Conservation (phyloP, 2,888 invertebrate species). For the Tinea semifulvella region DNA sequence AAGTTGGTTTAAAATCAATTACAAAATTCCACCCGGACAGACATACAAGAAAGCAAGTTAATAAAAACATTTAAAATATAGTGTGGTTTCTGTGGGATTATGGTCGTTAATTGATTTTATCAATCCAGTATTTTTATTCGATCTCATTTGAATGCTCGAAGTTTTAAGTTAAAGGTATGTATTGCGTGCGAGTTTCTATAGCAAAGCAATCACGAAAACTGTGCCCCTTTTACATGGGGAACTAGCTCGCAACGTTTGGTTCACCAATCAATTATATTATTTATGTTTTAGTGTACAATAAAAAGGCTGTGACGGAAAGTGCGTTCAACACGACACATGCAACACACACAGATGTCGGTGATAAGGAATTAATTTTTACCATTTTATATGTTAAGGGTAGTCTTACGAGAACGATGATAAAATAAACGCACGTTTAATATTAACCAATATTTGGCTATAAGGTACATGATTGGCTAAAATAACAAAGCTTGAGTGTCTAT, state of each 20-base stretch:
- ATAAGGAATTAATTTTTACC: not conserved
- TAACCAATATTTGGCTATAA: no score
- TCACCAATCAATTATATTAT: not conserved
- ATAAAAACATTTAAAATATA: no score
- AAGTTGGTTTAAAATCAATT: no score
- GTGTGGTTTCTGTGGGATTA: no score
- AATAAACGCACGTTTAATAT: no score
- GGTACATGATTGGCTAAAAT: no score
- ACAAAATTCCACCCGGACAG: no score
- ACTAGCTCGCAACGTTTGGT: not conserved
- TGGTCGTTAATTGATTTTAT: conserved; percentile 6
- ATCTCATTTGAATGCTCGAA: not conserved
- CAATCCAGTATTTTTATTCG: not conserved
- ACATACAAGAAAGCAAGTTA: no score
- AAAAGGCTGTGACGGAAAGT: conserved; percentile 5
- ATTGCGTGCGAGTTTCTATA: conserved; percentile 3
- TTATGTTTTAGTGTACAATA: conserved; percentile 8
- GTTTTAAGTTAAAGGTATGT: not conserved
- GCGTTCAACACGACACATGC: conserved; percentile 6
- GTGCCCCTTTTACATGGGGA: conserved; percentile 7
- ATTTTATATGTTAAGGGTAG: not conserved
- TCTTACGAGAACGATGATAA: no score
- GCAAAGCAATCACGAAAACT: conserved; percentile 3
- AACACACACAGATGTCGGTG: not conserved
- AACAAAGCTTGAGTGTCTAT: no score